A percentile compares a stretch with the other conserved stretches of the same genome.
Conservation (phyloP, 2,888 invertebrate genomes). For the Cheilosia vernalis region DNA sequence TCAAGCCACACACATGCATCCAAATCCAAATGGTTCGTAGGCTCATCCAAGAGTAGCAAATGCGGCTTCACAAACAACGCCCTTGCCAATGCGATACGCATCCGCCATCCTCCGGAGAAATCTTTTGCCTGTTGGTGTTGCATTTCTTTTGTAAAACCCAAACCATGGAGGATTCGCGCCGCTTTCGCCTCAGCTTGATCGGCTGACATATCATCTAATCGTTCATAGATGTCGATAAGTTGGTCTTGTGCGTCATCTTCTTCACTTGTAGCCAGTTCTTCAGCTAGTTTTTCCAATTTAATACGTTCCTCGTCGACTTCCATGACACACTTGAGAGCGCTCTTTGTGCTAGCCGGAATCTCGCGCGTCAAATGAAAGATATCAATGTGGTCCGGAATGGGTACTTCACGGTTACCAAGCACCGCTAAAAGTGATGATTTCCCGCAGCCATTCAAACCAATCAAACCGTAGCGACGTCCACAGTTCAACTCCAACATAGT, state of each 20-base stretch:
- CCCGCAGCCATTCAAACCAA: slow-evolving; percentile 99
- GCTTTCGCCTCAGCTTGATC: slow-evolving; percentile 98
- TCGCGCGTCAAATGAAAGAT: slow-evolving; percentile 98
- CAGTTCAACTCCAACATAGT: slow-evolving; percentile 98
- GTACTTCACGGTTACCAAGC: slow-evolving; percentile 96
- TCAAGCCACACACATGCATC: slow-evolving; percentile 99
- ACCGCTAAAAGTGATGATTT: slow-evolving; percentile 97
- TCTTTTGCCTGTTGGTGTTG: slow-evolving; percentile 94
- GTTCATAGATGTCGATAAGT: slow-evolving; percentile 98
- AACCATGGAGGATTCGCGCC: slow-evolving; percentile 96
- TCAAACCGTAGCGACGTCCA: slow-evolving; percentile 97
- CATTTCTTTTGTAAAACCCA: slow-evolving; percentile 95
- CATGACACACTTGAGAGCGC: slow-evolving; percentile 97
- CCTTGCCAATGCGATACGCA: slow-evolving; percentile 98
- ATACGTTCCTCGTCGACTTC: slow-evolving; percentile 98
- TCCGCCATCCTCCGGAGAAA: slow-evolving; percentile 98
- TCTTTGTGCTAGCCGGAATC: slow-evolving; percentile 99
- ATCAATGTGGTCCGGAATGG: slow-evolving; percentile 98
- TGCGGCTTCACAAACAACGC: slow-evolving; percentile 99
- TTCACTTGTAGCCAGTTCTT: slow-evolving; percentile 92
- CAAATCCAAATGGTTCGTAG: slow-evolving; percentile 99
- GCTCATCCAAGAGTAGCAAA: slow-evolving; percentile 97
- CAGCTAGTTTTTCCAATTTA: slow-evolving; percentile 95
- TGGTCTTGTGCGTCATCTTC: slow-evolving; percentile 98
- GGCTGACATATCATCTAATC: slow-evolving; percentile 97